These are phyloP conservation scores for Pedetes capensis DNA, from an alignment of 2,113 vertebrate species.

Conservation along the genomic window DNA sequence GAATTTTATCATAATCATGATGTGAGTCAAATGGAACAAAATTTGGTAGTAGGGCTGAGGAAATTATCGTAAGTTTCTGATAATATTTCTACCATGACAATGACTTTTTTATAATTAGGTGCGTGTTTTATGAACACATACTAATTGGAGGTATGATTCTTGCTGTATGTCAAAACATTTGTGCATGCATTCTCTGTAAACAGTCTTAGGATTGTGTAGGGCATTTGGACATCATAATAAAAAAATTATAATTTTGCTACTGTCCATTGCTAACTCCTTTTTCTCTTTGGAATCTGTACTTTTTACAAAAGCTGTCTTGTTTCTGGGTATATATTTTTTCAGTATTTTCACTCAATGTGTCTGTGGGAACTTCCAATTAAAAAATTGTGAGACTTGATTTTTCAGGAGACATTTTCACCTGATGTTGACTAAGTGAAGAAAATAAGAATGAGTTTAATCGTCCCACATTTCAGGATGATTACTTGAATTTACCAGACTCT, in stretches of 20 bases:
- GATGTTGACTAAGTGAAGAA: constrained; percentile 31
- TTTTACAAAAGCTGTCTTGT: not conserved
- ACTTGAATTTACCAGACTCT: not conserved
- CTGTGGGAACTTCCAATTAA: not conserved
- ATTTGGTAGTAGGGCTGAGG: not conserved
- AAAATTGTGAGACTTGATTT: constrained; percentile 15
- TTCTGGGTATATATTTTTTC: not conserved
- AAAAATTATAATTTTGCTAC: not conserved
- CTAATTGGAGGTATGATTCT: not conserved
- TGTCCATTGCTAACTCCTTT: not conserved
- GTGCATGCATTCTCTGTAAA: not conserved
- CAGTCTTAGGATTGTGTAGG: not conserved
- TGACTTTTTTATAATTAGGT: not conserved
- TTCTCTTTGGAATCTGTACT: not conserved
- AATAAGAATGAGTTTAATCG: not conserved
- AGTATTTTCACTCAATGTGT: not conserved
- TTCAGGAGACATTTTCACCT: constrained; percentile 6
- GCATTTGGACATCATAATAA: not conserved
- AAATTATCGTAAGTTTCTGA: not conserved
- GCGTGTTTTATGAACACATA: not conserved
- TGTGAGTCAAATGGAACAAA: not conserved
- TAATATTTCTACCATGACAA: not conserved
- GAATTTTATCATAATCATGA: not conserved
- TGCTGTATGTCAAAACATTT: not conserved
- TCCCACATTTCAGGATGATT: not conserved